Conservation (phyloP, 2,888 invertebrate genomes). For the Philereme vetulata region DNA sequence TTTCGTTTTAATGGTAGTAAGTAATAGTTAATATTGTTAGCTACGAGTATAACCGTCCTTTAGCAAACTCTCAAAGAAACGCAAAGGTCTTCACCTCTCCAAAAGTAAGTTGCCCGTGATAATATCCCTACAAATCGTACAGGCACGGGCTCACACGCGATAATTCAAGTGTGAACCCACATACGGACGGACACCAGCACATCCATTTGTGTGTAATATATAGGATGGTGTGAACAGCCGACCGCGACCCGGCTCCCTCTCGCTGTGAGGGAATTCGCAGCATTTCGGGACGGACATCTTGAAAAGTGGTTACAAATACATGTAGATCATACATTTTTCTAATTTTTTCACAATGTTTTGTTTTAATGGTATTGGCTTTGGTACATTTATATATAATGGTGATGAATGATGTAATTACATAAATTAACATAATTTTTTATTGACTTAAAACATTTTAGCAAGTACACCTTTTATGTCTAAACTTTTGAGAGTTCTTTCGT, state of each 20-base stretch:
- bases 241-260: background rate
- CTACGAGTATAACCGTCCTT: no score
- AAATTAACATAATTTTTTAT: no score
- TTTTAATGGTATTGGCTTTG: no score
- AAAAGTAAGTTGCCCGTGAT: slow-evolving; percentile 2
- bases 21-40: no score
- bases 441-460: no score
- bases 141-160: slow-evolving; percentile 15
- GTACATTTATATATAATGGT: no score
- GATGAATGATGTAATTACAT: no score
- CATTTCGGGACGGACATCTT: background rate
- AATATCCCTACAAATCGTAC: slow-evolving; percentile 19
- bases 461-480: no score
- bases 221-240: slow-evolving; percentile 9
- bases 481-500: no score
- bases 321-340: background rate
- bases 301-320: slow-evolving; percentile 5
- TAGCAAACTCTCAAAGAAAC: no score
- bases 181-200: slow-evolving; percentile 18
- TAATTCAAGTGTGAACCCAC: slow-evolving; percentile 22
- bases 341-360: background rate
- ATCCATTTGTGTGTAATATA: slow-evolving; percentile 18
- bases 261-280: background rate
- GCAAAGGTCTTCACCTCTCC: slow-evolving; percentile 2
- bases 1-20: no score